A percentile compares a stretch with the other conserved stretches of the same genome.
These are phyloP conservation scores for Tinea pellionella DNA, from an alignment of 2,888 invertebrate species.

Conservation along the genomic window DNA sequence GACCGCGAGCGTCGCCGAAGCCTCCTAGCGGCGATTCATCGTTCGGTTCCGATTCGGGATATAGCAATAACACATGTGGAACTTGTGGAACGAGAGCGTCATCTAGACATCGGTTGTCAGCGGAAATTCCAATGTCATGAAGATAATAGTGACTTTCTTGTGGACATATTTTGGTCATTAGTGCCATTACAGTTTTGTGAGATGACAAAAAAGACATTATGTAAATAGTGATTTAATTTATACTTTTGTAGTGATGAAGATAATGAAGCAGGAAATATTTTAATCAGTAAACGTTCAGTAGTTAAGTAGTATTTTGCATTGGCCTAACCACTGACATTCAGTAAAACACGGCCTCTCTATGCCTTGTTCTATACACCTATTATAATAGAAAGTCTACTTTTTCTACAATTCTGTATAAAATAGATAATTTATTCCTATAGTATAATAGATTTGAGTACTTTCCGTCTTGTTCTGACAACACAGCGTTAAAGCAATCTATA, in stretches of 20 bases:
- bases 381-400: neutral
- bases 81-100: constrained; percentile 74
- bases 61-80: constrained; percentile 83
- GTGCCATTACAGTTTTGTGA: neutral
- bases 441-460: neutral
- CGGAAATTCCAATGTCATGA: constrained; percentile 66
- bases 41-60: constrained; percentile 87
- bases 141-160: constrained; percentile 18
- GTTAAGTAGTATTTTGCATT: neutral
- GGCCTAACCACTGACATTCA: constrained; percentile 44
- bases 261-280: constrained; percentile 5
- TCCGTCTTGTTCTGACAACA: neutral
- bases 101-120: constrained; percentile 58
- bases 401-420: constrained; percentile 12
- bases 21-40: constrained; percentile 80
- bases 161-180: neutral
- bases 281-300: neutral
- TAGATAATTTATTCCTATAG: constrained; percentile 3
- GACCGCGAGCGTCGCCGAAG: constrained; percentile 63
- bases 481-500: neutral
- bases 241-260: constrained; percentile 18
- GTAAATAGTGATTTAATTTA: neutral
- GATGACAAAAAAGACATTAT: neutral
- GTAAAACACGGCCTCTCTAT: constrained; percentile 39
- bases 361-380: constrained; percentile 33